Evolutionary conservation across 2,888 invertebrate genomes (phyloP), one percentile per base, ranked within the genome.

Genomic region (Pachydiplax longipennis): DNA sequence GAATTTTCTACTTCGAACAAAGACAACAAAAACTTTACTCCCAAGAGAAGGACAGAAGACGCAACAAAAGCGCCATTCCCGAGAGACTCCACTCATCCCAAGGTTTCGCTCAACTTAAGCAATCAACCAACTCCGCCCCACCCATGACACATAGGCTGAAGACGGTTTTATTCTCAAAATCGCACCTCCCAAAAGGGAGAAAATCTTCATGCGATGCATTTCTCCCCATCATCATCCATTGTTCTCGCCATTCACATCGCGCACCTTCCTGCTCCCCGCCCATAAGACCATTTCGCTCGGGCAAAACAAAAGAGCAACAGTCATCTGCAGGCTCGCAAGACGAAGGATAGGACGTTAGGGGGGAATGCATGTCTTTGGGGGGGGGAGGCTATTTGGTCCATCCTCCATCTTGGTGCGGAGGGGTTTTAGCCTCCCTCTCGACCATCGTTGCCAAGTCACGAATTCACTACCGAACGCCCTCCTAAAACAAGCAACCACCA

Each of bases 361-460:
- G 37, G 37, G 37, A 4, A 10, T 44, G 4, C 10, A 6, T 0
- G 44, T 44, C 44, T 44, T 44, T 2, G 58, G n/a, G 61, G 37
- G 87, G 58, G 48, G 35, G 35, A 58, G 25, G 58, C 58, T 83
- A 15, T 44, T n/a, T 13, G 83, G 58, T 87, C 37, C 73, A 73
- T 73, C 65, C 18, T 22, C 65, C 65, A 65, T 65, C 80, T 22
- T 1, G 80, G 25, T 22, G n/a, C 40, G 44, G 44, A 48, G 53
- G 35, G 10, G 18, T 0, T 35, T 61, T 37, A 87, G 35, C 87
- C 31, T 18, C 58, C 53, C 35, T 18, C 53, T 18, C 58, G 0
- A 25, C 58, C 83, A 53, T 61, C 10, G 87, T 61, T 61, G 87
- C 61, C 65, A 61, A 87, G 87, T 87, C 87, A 87, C 87, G 37